Base-by-base conservation (phyloP, 2,797 vertebrate species). In the Spheniscus humboldti region DNA sequence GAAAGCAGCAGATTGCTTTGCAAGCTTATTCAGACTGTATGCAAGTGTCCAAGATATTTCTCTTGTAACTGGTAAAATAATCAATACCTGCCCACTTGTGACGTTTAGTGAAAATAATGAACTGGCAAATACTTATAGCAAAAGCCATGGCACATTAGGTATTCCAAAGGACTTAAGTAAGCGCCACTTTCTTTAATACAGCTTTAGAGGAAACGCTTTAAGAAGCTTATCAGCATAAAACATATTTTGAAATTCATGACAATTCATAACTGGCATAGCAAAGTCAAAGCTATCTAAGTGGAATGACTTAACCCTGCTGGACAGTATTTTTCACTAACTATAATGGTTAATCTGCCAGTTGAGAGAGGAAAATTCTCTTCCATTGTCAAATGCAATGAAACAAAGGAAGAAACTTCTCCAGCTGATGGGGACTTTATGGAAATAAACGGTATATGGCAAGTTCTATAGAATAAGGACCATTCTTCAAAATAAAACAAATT, bases 151-250 rank as follows among this genome's bases (percentile, higher is more conserved):
- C 69, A 62, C 82, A 92, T 91, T 84, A 85, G 75, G 8, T 95
- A 97, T 96, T 95, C 91, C 74, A 86, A 76, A 93, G 83, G 78
- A 88, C 52, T 94, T 95, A 86, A 27, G 77, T 73, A 94, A 96
- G 94, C 6, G 0, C 64, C 86, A 68, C 88, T 96, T 89, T 78
- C 88, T 89, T 85, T 92, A 87, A 94, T 39, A 13, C 73, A 83
- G 91, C 85, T 95, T 89, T 80, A 73, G 84, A 90, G 66, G 72
- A 73, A 92, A 86, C 0, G 18, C 50, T 74, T 67, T 95, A 90
- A 95, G 94, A 87, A 92, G 67, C 88, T 96, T 97, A 97, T 97
- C 97, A 96, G 94, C 92, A 93, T 92, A 96, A 96, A 97, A 83
- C 97, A 96, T 93, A 97, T 83, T 96, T 91, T 83, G 90, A 91